phyloP scores from a whole-genome alignment of 2,113 vertebrate genomes.

The Aepyceros melampus region DNA sequence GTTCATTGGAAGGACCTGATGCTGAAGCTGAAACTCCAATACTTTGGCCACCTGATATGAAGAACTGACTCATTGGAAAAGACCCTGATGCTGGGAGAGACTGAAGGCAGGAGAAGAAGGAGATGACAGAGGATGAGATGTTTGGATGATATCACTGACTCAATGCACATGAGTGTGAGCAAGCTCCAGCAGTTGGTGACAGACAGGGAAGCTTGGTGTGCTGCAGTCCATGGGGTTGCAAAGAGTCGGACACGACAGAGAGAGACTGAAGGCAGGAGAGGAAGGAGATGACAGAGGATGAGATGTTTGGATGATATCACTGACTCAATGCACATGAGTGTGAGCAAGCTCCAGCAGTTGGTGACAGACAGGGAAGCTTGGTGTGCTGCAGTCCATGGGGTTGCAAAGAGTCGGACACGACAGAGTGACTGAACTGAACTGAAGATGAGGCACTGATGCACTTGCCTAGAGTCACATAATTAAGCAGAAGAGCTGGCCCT shows the following conservation, averaged over 20 bases:
- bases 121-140: too few species aligned
- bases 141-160: too few species aligned
- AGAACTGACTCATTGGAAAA: neutral
- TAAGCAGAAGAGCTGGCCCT: neutral
- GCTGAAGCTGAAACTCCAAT: neutral
- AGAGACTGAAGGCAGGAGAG: neutral
- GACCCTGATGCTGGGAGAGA: neutral
- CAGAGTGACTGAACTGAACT: neutral
- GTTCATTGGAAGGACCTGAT: neutral
- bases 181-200: too few species aligned
- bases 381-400: neutral
- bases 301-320: neutral
- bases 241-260: too few species aligned
- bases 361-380: neutral
- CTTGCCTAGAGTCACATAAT: neutral
- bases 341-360: neutral
- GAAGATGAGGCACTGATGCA: neutral
- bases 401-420: accelerated
- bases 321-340: neutral
- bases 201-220: too few species aligned
- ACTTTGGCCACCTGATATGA: neutral
- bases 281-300: neutral
- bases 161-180: too few species aligned
- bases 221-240: too few species aligned
- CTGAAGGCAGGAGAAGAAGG: too few species aligned